A percentile compares a stretch with the other conserved stretches of the same genome.
Conservation (phyloP, 2,113 vertebrate genomes). For the Megaceryle torquata region DNA sequence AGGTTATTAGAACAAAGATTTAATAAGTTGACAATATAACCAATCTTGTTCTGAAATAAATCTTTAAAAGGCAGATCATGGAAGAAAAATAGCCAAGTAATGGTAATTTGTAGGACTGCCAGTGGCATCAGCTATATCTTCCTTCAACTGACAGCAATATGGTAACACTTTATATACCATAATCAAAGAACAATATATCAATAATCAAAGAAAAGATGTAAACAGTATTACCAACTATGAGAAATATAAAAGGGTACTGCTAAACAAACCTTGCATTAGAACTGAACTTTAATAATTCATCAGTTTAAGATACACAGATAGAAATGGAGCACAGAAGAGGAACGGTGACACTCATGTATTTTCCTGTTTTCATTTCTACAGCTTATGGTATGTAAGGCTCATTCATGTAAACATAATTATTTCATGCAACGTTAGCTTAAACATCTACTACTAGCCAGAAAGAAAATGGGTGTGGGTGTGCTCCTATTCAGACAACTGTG, state of each 20-base stretch:
- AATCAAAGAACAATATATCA: background rate
- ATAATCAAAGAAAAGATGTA: background rate
- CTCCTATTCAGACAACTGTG: background rate
- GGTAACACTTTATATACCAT: background rate
- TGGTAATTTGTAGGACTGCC: background rate
- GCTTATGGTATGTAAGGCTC: background rate
- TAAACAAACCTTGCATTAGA: background rate
- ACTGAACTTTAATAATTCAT: background rate
- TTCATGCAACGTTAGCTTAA: background rate
- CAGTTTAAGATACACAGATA: background rate
- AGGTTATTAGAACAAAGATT: slow-evolving; percentile 42
- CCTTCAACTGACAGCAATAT: background rate
- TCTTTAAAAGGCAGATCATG: background rate
- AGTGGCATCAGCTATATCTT: background rate
- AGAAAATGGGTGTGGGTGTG: background rate
- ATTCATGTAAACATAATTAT: background rate
- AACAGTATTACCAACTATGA: background rate
- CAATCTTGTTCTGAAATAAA: background rate
- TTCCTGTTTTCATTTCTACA: background rate
- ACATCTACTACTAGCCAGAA: background rate
- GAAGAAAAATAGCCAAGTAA: background rate
- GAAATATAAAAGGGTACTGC: background rate
- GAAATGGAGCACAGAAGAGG: background rate
- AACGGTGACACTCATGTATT: background rate
- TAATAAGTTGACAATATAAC: slow-evolving; percentile 30